Conservation (phyloP, 1,140 invertebrate genomes). For the Aphelenchoides besseyi region DNA sequence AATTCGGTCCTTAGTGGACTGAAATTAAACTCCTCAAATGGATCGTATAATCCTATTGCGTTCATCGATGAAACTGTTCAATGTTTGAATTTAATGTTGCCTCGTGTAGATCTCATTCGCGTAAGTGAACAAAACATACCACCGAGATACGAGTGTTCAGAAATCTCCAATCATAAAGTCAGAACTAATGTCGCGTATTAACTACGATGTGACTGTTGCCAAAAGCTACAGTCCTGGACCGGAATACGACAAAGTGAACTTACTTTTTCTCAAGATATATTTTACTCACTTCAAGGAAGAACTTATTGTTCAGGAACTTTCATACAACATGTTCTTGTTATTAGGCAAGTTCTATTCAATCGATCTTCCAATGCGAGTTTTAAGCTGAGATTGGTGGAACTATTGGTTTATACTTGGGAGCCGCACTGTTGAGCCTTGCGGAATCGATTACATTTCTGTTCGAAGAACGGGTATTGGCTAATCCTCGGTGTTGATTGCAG, state of each 20-base stretch:
- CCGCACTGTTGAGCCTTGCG: constrained; percentile 21
- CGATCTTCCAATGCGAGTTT: too few relatives aligned
- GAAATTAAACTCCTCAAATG: constrained; percentile 3
- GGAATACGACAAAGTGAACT: constrained; percentile 35
- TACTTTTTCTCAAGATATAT: constrained; percentile 31
- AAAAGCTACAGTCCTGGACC: constrained; percentile 29
- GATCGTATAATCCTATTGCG: neutral
- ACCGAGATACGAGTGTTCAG: constrained; percentile 11
- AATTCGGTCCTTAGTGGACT: constrained; percentile 10
- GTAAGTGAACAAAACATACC: constrained; percentile 16
- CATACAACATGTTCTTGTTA: constrained; percentile 32
- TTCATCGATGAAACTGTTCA: constrained; percentile 18
- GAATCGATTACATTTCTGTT: constrained; percentile 33
- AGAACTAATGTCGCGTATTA: constrained; percentile 22
- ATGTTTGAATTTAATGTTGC: constrained; percentile 23
- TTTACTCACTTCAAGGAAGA: constrained; percentile 36
- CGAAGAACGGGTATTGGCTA: constrained; percentile 19
- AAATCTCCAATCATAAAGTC: constrained; percentile 22
- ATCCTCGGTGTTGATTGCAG: constrained; percentile 2
- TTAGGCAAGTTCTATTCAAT: constrained; percentile 3
- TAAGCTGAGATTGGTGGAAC: constrained; percentile 36
- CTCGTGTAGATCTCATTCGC: constrained; percentile 17
- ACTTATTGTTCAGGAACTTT: constrained; percentile 30
- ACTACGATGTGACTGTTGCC: constrained; percentile 21
- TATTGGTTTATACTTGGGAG: constrained; percentile 31